A percentile compares a stretch with the other conserved stretches of the same genome.
These are phyloP conservation scores for Poecilia latipinna DNA, from an alignment of 2,113 vertebrate species.

Conservation along the genomic window DNA sequence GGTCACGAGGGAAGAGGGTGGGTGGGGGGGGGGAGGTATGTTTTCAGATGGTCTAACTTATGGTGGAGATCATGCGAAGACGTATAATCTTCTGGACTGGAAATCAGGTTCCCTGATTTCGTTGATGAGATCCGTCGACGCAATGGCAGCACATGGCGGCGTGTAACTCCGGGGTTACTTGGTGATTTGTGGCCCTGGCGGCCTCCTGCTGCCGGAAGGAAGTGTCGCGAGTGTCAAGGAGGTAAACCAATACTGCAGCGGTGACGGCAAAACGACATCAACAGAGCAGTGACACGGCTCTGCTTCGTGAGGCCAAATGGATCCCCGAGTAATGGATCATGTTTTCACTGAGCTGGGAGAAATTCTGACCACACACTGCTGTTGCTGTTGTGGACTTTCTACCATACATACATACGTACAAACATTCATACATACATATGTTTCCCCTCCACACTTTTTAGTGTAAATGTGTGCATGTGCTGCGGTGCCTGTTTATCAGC, in stretches of 20 bases:
- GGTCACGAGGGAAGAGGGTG: conserved; percentile 39
- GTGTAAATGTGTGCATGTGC: conserved; percentile 52
- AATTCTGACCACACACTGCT: conserved; percentile 53
- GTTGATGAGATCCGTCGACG: conserved; percentile 40
- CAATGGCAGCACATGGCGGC: conserved; percentile 12
- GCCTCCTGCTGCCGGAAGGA: conserved; percentile 43
- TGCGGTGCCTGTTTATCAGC: conserved; percentile 52
- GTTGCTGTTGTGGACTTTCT: conserved; percentile 19
- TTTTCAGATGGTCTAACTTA: conserved; percentile 75
- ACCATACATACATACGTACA: conserved; percentile 17
- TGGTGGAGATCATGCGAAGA: conserved; percentile 63
- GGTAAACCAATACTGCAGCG: conserved; percentile 56
- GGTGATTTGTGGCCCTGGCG: conserved; percentile 18
- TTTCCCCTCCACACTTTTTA: conserved; percentile 24
- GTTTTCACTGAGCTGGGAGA: conserved; percentile 48
- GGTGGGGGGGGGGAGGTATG: conserved; percentile 47
- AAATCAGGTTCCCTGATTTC: conserved; percentile 26
- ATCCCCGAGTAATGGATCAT: conserved; percentile 58
- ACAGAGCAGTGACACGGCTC: conserved; percentile 55
- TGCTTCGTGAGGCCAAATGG: conserved; percentile 59
- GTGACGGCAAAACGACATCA: conserved; percentile 49
- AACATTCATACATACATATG: conserved; percentile 16
- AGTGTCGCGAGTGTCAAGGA: conserved; percentile 46
- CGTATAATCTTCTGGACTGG: conserved; percentile 53
- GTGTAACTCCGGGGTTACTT: conserved; percentile 39